Percentiles rank a stretch among this genome's conserved stretches.
Evolutionary conservation across 2,888 invertebrate species (phyloP).

Genomic region (Morinoia aosen): DNA sequence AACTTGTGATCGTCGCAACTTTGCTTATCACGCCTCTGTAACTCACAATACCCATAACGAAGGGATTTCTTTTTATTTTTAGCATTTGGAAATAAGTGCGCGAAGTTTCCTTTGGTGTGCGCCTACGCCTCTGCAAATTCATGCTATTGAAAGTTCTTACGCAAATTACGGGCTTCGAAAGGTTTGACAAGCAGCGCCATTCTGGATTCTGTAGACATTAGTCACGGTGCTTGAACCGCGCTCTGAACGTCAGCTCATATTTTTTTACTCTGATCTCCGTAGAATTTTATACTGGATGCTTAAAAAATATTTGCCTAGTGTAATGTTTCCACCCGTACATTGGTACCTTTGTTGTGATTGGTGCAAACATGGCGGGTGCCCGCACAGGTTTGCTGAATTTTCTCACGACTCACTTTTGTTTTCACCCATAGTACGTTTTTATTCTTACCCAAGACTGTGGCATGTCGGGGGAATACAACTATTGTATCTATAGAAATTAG

Average conservation of each 20-base stretch:
- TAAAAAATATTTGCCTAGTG: not conserved
- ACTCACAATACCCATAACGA: not conserved
- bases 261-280: not conserved
- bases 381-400: too few relatives aligned
- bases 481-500: too few relatives aligned
- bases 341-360: not conserved
- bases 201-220: not conserved
- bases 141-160: not conserved
- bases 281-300: not conserved
- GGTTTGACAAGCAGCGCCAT: not conserved
- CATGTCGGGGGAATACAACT: too few relatives aligned
- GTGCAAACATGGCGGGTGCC: not conserved
- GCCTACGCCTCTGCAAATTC: not conserved
- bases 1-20: not conserved
- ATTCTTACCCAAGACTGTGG: too few relatives aligned
- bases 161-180: not conserved
- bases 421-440: too few relatives aligned
- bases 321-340: not conserved
- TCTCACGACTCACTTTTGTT: too few relatives aligned
- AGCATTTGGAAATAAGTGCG: not conserved
- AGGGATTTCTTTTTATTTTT: not conserved
- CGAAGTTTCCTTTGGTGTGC: not conserved
- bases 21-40: not conserved
- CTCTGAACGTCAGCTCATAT: not conserved
- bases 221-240: not conserved